phyloP scores from a whole-genome alignment of 2,888 invertebrate species.

The Acronicta psi region DNA sequence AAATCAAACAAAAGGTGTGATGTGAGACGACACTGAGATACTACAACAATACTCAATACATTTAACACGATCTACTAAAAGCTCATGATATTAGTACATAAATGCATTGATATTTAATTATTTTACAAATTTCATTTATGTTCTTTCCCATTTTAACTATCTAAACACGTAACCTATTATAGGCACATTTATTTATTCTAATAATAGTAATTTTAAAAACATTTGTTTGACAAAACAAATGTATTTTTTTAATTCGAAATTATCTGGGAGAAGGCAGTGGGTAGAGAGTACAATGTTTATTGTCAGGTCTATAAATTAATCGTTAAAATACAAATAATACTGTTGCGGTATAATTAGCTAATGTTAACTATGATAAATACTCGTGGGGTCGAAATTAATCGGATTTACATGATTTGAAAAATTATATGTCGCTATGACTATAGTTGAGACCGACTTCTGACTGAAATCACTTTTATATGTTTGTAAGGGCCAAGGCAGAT shows the following conservation, averaged over 20 bases:
- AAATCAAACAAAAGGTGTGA: background rate
- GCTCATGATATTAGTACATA: slow-evolving; percentile 72
- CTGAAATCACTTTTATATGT: background rate
- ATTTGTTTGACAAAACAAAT: slow-evolving; percentile 38
- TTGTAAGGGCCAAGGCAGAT: background rate
- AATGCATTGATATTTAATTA: slow-evolving; percentile 71
- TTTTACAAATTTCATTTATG: slow-evolving; percentile 70
- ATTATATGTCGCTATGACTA: background rate
- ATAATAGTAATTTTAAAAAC: slow-evolving; percentile 32
- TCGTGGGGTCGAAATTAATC: too few species aligned
- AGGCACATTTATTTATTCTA: slow-evolving; percentile 82
- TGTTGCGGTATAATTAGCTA: slow-evolving; percentile 46
- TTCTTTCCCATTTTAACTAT: slow-evolving; percentile 67
- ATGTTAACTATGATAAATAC: slow-evolving; percentile 2
- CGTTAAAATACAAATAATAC: slow-evolving; percentile 46
- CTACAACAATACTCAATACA: slow-evolving; percentile 43
- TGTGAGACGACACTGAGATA: slow-evolving; percentile 1
- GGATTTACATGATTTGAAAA: background rate
- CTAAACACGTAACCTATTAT: slow-evolving; percentile 79
- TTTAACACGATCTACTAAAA: slow-evolving; percentile 71
- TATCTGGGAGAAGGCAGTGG: slow-evolving; percentile 51
- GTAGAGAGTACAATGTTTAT: slow-evolving; percentile 48
- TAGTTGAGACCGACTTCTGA: background rate
- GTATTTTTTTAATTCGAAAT: slow-evolving; percentile 22
- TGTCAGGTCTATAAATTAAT: slow-evolving; percentile 52